Percentiles rank a stretch among this genome's conserved stretches.
These are phyloP conservation scores for Perca fluviatilis DNA, from an alignment of 2,113 vertebrate genomes.

Conservation along the genomic window DNA sequence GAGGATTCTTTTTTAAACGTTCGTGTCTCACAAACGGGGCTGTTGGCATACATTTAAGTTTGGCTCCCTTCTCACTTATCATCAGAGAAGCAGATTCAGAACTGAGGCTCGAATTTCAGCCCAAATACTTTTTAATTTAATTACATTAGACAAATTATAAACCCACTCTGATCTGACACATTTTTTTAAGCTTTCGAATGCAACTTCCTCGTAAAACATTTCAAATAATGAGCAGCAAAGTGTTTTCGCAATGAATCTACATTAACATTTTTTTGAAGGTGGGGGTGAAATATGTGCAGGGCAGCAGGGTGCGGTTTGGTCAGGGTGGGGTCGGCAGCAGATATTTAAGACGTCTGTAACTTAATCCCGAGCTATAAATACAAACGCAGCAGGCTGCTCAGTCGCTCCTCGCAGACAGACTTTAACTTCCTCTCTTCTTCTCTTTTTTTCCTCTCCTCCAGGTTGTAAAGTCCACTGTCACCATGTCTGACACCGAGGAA, in stretches of 20 bases:
- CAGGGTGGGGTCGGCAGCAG: conserved; percentile 38
- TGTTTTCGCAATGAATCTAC: background rate
- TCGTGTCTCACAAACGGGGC: too few relatives aligned
- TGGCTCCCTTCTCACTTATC: conserved; percentile 73
- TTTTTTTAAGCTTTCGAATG: background rate
- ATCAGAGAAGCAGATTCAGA: conserved; percentile 59
- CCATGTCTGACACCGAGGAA: conserved; percentile 96
- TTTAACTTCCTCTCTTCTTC: conserved; percentile 47
- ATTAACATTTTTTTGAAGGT: background rate
- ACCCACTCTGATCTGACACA: background rate
- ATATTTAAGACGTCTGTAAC: conserved; percentile 73
- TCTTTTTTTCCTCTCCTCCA: conserved; percentile 56
- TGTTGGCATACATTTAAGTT: conserved; percentile 64
- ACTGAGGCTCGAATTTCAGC: conserved; percentile 59
- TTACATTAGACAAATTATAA: conserved; percentile 57
- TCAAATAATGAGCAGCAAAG: background rate
- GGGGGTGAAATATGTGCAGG: conserved; percentile 1
- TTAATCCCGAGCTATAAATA: conserved; percentile 78
- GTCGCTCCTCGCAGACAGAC: conserved; percentile 6
- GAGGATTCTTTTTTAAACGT: too few relatives aligned
- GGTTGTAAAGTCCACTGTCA: conserved; percentile 85
- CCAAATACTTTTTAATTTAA: conserved; percentile 6
- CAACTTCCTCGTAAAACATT: background rate
- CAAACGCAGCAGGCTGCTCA: conserved; percentile 59
- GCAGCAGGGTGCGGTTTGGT: conserved; percentile 32